Conservation (phyloP, 2,113 vertebrate genomes). For the Rynchops niger region DNA sequence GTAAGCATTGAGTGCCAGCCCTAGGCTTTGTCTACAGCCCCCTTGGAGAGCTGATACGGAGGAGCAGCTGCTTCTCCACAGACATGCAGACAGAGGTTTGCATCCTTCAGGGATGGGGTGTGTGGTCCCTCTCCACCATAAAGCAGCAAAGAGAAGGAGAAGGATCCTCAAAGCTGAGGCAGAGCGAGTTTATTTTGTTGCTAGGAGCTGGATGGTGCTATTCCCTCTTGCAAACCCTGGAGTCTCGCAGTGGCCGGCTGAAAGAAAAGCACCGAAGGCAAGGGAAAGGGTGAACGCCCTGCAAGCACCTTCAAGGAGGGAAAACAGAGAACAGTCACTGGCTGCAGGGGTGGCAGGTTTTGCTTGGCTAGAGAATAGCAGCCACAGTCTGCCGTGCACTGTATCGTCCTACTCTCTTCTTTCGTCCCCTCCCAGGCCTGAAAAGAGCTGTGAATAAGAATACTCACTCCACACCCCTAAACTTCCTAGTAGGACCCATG, state of each 20-base stretch:
- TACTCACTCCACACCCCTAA: not conserved
- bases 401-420: not conserved
- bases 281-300: not conserved
- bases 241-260: not conserved
- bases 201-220: not conserved
- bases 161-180: not conserved
- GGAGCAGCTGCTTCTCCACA: not conserved
- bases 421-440: not conserved
- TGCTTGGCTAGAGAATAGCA: not conserved
- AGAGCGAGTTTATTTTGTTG: not conserved
- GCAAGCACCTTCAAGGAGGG: not conserved
- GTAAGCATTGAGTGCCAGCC: not conserved
- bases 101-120: not conserved
- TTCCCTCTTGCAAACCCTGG: not conserved
- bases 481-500: not conserved
- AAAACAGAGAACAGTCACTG: not conserved
- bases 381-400: fast-evolving
- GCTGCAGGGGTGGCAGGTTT: not conserved
- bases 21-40: not conserved
- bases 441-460: not conserved
- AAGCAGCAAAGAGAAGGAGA: not conserved
- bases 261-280: not conserved
- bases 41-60: not conserved
- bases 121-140: not conserved
- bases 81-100: not conserved